phyloP scores from a whole-genome alignment of 2,797 vertebrate species.

The Poliocrania exsul region DNA sequence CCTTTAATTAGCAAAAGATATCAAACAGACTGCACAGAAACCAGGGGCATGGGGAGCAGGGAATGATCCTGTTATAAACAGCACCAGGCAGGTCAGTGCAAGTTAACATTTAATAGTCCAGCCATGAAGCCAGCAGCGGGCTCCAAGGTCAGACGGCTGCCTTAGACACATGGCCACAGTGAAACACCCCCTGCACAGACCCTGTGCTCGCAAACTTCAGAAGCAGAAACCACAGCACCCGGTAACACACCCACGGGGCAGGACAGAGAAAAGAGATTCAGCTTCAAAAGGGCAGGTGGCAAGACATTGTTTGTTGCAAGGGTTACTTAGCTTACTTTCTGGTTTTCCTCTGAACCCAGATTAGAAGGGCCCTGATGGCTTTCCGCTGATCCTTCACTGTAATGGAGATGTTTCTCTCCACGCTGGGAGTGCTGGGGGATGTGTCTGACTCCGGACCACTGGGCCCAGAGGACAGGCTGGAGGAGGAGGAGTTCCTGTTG shows the following conservation, averaged over 20 bases:
- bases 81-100: background rate
- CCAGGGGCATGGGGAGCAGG: background rate
- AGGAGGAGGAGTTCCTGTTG: constrained; percentile 89
- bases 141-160: background rate
- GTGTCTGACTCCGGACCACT: constrained; percentile 90
- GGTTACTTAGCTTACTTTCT: constrained; percentile 86
- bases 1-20: background rate
- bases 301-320: background rate
- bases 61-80: background rate
- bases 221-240: background rate
- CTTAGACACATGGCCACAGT: background rate
- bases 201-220: background rate
- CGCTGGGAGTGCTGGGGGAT: constrained; percentile 84
- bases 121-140: background rate
- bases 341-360: constrained; percentile 95
- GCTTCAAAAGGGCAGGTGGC: background rate
- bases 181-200: background rate
- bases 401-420: constrained; percentile 77
- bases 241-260: background rate
- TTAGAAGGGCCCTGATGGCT: constrained; percentile 90
- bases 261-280: background rate
- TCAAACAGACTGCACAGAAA: background rate
- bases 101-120: constrained; percentile 49
- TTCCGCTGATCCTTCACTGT: constrained; percentile 88
- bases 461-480: constrained; percentile 90